Evolutionary conservation across 1,140 invertebrate species (phyloP).

Genomic region (Araneus ventricosus): DNA sequence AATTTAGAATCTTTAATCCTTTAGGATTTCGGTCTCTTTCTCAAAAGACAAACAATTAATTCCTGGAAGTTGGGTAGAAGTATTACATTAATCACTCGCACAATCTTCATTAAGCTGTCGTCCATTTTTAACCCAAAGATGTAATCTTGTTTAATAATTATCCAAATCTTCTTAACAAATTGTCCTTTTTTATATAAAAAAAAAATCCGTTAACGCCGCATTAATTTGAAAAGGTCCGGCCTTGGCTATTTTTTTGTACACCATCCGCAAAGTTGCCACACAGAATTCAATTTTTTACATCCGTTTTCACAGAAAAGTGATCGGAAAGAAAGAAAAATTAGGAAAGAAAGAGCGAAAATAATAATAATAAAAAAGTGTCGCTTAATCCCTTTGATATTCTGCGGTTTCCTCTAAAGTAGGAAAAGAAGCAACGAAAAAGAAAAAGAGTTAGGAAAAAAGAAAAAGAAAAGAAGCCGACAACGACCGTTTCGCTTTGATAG

Average conservation of each 20-base stretch:
- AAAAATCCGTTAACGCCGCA: constrained; percentile 1
- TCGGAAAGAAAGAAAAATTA: background rate
- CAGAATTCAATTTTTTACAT: constrained; percentile 37
- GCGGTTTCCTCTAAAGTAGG: constrained; percentile 70
- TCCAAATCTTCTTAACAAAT: background rate
- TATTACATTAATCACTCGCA: no score
- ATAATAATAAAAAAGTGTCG: constrained; percentile 47
- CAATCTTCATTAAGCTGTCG: no score
- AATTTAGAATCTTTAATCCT: no score
- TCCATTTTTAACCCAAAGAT: background rate
- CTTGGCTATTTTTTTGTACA: background rate
- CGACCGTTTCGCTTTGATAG: constrained; percentile 66
- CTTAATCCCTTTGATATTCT: constrained; percentile 61
- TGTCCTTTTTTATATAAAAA: background rate
- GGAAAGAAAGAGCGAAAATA: background rate
- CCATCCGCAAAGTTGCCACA: background rate
- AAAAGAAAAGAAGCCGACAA: constrained; percentile 48
- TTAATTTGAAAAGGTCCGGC: background rate
- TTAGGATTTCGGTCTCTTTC: no score
- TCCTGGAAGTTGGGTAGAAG: no score
- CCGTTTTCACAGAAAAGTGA: constrained; percentile 30
- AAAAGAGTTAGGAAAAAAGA: background rate
- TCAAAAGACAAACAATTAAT: no score
- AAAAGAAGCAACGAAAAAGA: constrained; percentile 26
- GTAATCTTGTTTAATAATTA: background rate